Evolutionary conservation across 2,113 vertebrate species (phyloP).

Genomic region (Phalacrocorax pelagicus): DNA sequence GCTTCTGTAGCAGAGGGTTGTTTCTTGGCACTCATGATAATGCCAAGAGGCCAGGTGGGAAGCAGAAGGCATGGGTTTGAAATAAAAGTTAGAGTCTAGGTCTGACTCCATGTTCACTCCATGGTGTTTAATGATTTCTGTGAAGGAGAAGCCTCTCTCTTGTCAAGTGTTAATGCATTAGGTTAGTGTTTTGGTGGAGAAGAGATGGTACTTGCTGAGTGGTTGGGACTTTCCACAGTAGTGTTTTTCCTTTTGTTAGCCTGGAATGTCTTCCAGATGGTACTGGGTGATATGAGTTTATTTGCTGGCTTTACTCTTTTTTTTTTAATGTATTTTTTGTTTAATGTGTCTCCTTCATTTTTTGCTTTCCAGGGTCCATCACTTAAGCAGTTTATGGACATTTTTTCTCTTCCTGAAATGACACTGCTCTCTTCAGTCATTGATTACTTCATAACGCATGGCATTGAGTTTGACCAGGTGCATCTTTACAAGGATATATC

Average conservation of each 20-base stretch:
- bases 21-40: not conserved
- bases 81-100: not conserved
- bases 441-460: constrained; percentile 78
- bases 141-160: not conserved
- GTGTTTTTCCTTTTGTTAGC: not conserved
- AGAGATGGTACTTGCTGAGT: not conserved
- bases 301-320: not conserved
- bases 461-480: constrained; percentile 82
- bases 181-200: not conserved
- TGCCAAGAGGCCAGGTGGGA: not conserved
- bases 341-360: not conserved
- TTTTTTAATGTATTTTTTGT: not conserved
- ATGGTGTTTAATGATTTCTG: not conserved
- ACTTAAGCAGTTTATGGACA: constrained; percentile 85
- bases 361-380: constrained; percentile 74
- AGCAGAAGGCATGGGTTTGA: not conserved
- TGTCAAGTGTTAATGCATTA: not conserved
- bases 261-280: not conserved
- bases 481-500: constrained; percentile 83
- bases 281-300: not conserved
- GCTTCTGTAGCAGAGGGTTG: not conserved
- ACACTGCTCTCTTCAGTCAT: constrained; percentile 80
- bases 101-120: not conserved
- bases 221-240: not conserved
- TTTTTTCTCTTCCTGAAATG: constrained; percentile 85